Conservation (phyloP, 2,113 vertebrate genomes). For the Oreotragus oreotragus region DNA sequence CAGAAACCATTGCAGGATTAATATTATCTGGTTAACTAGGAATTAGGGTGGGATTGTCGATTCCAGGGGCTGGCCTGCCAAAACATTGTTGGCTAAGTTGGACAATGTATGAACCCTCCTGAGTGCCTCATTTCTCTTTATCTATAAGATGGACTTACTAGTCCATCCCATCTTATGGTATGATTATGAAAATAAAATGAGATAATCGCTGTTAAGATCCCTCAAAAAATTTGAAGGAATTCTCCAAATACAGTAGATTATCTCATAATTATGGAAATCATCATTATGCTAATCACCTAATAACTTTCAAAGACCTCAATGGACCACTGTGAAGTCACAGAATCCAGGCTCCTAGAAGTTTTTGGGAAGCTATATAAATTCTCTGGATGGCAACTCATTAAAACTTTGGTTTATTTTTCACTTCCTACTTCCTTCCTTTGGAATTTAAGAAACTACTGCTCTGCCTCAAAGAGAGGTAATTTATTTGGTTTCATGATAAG, state of each 20-base stretch:
- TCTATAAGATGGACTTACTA: conserved; percentile 12
- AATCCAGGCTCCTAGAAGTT: not conserved
- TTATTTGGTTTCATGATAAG: conserved; percentile 36
- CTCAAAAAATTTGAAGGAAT: conserved; percentile 39
- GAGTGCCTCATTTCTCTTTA: conserved; percentile 36
- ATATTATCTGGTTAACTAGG: not conserved
- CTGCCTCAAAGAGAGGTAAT: conserved; percentile 16
- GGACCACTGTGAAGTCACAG: not conserved
- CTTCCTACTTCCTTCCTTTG: not conserved
- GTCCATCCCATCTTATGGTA: not conserved
- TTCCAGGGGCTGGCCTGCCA: not conserved
- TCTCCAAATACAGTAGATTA: conserved; percentile 26
- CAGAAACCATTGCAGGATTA: not conserved
- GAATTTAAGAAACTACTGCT: conserved; percentile 6
- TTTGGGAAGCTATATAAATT: conserved; percentile 4
- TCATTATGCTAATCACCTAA: conserved; percentile 24
- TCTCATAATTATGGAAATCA: conserved; percentile 13
- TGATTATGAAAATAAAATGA: conserved; percentile 50
- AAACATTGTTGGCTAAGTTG: not conserved
- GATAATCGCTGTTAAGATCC: conserved; percentile 15
- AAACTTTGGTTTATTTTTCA: conserved; percentile 26
- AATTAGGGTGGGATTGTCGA: not conserved
- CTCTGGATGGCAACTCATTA: not conserved
- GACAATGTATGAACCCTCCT: conserved; percentile 10
- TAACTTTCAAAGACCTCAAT: conserved; percentile 23